A percentile compares a stretch with the other conserved stretches of the same genome.
These are phyloP conservation scores for Nothoprocta pentlandii DNA, from an alignment of 2,113 vertebrate species.

Conservation along the genomic window DNA sequence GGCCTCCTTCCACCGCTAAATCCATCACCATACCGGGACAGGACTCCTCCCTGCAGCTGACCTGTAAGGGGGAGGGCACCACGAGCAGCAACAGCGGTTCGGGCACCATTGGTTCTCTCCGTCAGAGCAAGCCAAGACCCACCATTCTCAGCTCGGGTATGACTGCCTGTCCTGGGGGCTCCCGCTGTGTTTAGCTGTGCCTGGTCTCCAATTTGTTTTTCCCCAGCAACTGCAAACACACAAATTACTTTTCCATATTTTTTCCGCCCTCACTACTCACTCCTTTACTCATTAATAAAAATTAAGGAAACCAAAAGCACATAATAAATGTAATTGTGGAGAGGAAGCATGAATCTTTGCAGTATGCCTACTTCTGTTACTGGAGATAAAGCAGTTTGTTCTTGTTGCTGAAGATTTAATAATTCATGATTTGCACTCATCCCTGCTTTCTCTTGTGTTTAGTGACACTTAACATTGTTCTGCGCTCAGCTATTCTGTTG, in stretches of 20 bases:
- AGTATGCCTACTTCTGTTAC: background rate
- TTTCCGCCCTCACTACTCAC: background rate
- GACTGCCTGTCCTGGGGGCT: background rate
- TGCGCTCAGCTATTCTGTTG: slow-evolving; percentile 20
- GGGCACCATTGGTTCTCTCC: slow-evolving; percentile 77
- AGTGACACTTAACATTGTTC: background rate
- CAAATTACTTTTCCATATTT: background rate
- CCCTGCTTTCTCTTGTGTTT: background rate
- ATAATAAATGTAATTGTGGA: background rate
- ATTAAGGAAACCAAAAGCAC: background rate
- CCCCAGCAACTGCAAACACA: background rate
- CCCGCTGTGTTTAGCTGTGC: background rate
- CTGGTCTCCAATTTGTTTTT: background rate
- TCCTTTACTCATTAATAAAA: background rate
- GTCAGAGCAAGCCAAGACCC: slow-evolving; percentile 83
- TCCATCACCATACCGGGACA: slow-evolving; percentile 90
- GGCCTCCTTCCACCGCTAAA: slow-evolving; percentile 90
- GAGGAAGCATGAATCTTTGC: background rate
- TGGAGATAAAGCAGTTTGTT: background rate
- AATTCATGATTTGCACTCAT: slow-evolving; percentile 16
- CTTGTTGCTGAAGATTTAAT: slow-evolving; percentile 30
- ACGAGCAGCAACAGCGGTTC: slow-evolving; percentile 65
- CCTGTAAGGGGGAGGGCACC: slow-evolving; percentile 95
- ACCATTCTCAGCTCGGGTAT: slow-evolving; percentile 89
- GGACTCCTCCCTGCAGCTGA: slow-evolving; percentile 93